Percentiles rank a stretch among this genome's conserved stretches.
These are phyloP conservation scores for Syritta pipiens DNA, from an alignment of 2,888 invertebrate species.

Conservation along the genomic window DNA sequence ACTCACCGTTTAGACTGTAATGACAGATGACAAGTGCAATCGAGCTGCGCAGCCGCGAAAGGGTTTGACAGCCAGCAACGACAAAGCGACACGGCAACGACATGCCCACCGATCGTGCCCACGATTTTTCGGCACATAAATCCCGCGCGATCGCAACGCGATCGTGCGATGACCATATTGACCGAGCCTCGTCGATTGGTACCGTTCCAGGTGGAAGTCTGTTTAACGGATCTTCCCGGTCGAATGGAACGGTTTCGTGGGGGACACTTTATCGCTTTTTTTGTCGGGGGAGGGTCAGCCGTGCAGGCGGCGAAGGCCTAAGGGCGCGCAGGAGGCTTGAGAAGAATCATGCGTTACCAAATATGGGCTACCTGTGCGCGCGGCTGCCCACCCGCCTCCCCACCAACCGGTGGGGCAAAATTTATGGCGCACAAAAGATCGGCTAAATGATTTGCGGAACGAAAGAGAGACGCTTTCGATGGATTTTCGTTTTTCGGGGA, in stretches of 20 bases:
- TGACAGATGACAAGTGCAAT: slow-evolving; percentile 67
- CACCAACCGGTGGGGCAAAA: slow-evolving; percentile 25
- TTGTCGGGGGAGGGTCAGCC: slow-evolving; percentile 63
- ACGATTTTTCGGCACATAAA: slow-evolving; percentile 63
- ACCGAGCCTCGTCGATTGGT: slow-evolving; percentile 35
- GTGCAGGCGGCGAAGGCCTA: slow-evolving; percentile 63
- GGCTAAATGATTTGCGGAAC: slow-evolving; percentile 67
- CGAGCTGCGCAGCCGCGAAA: slow-evolving; percentile 37
- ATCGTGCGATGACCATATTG: slow-evolving; percentile 63
- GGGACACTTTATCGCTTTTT: slow-evolving; percentile 47
- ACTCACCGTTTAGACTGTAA: slow-evolving; percentile 61
- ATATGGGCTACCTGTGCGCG: slow-evolving; percentile 65
- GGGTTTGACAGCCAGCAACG: slow-evolving; percentile 28
- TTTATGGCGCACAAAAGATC: slow-evolving; percentile 68
- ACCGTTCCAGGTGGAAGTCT: slow-evolving; percentile 65
- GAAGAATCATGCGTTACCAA: slow-evolving; percentile 69
- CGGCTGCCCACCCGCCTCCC: slow-evolving; percentile 40
- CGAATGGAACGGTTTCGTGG: slow-evolving; percentile 61
- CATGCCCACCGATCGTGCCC: slow-evolving; percentile 53
- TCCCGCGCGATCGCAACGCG: slow-evolving; percentile 6
- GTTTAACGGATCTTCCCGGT: slow-evolving; percentile 59
- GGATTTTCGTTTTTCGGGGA: slow-evolving; percentile 18
- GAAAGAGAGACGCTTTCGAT: slow-evolving; percentile 43
- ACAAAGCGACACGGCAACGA: neutral
- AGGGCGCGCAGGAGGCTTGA: slow-evolving; percentile 52